Conservation (phyloP, 1,140 invertebrate genomes). For the Drosophila kepulauana region DNA sequence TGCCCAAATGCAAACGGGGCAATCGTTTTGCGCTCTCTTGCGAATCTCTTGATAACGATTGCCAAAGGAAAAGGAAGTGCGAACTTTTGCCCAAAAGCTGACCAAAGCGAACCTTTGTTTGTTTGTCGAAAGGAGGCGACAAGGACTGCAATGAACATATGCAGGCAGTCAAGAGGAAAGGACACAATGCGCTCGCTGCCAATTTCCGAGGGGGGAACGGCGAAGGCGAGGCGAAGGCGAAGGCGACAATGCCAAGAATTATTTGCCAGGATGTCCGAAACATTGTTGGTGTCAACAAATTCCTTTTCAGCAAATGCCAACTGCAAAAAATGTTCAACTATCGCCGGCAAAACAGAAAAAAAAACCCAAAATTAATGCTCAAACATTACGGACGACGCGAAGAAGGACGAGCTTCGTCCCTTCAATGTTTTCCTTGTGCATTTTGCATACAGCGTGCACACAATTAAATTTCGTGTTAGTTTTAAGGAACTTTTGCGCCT, state of each 20-base stretch:
- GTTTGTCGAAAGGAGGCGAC: slow-evolving; percentile 7
- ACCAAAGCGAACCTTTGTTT: slow-evolving; percentile 62
- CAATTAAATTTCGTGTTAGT: slow-evolving; percentile 79
- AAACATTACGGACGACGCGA: slow-evolving; percentile 52
- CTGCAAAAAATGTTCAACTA: slow-evolving; percentile 54
- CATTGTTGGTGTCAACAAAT: slow-evolving; percentile 84
- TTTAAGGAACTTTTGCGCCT: slow-evolving; percentile 37
- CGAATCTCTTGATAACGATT: slow-evolving; percentile 60
- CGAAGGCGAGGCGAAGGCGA: neutral
- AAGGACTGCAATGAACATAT: slow-evolving; percentile 60
- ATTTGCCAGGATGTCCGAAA: slow-evolving; percentile 84
- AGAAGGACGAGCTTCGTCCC: neutral
- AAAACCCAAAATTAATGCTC: slow-evolving; percentile 63
- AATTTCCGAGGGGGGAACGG: slow-evolving; percentile 58
- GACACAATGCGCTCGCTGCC: slow-evolving; percentile 76
- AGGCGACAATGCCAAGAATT: slow-evolving; percentile 57
- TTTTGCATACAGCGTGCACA: slow-evolving; percentile 33
- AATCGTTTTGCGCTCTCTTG: slow-evolving; percentile 18
- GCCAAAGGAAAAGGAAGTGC: slow-evolving; percentile 46
- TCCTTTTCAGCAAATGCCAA: slow-evolving; percentile 71
- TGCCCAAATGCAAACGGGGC: slow-evolving; percentile 58
- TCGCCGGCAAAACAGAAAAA: slow-evolving; percentile 35
- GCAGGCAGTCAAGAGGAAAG: slow-evolving; percentile 76
- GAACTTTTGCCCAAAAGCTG: slow-evolving; percentile 49
- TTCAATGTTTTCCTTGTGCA: slow-evolving; percentile 12